Evolutionary conservation across 2,797 vertebrate species (phyloP).

Genomic region (Amazona ochrocephala): DNA sequence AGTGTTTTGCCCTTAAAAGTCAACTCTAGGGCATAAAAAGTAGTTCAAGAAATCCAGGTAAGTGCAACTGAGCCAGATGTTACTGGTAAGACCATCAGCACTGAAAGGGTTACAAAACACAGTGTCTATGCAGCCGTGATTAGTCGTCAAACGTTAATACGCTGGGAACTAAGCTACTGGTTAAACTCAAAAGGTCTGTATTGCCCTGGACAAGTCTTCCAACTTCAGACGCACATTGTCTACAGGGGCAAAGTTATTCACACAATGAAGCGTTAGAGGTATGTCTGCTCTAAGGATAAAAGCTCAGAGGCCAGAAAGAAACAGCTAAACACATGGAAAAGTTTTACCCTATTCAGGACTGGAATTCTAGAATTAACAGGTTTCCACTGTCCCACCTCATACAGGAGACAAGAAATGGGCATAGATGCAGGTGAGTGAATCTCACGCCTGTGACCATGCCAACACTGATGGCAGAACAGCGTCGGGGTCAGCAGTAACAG

Average conservation of each 20-base stretch:
- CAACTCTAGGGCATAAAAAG: neutral
- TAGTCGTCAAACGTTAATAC: neutral
- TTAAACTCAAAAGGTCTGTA: neutral
- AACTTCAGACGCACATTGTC: neutral
- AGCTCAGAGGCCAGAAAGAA: slow-evolving; percentile 28
- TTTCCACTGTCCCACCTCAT: neutral
- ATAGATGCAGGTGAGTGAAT: neutral
- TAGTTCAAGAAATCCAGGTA: neutral
- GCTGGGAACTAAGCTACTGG: neutral
- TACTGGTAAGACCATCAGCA: slow-evolving; percentile 20
- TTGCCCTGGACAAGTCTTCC: neutral
- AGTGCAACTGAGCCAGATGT: slow-evolving; percentile 20
- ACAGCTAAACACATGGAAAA: neutral
- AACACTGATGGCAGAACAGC: neutral
- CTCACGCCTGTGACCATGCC: neutral
- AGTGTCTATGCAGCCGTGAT: neutral
- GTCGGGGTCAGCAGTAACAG: neutral
- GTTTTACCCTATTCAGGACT: neutral
- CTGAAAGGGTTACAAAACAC: slow-evolving; percentile 21
- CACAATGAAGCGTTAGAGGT: neutral
- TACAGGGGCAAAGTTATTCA: neutral
- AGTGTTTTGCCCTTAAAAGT: neutral
- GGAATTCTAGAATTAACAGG: neutral
- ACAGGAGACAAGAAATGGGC: neutral
- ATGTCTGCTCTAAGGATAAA: neutral